Percentiles rank a stretch among this genome's conserved stretches.
These are phyloP conservation scores for Polymixis flavicincta DNA, from an alignment of 2,888 invertebrate species.

Conservation along the genomic window DNA sequence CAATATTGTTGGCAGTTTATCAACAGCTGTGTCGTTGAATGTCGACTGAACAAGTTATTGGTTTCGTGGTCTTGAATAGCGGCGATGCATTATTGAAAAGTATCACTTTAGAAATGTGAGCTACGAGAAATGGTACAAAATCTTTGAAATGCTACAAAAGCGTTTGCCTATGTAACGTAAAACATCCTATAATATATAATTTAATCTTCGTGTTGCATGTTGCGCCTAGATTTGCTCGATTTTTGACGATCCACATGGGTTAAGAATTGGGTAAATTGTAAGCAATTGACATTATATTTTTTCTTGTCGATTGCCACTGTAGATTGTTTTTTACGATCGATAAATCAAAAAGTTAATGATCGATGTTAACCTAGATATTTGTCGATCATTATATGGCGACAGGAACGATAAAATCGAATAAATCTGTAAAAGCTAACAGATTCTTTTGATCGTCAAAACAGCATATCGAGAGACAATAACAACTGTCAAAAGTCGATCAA, in stretches of 20 bases:
- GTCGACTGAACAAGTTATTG: slow-evolving; percentile 35
- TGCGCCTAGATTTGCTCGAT: not conserved
- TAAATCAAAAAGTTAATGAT: not conserved
- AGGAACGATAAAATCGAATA: not conserved
- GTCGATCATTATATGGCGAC: not conserved
- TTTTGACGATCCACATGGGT: not conserved
- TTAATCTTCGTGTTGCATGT: not conserved
- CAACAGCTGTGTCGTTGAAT: slow-evolving; percentile 24
- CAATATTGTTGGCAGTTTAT: slow-evolving; percentile 38
- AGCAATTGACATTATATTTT: not conserved
- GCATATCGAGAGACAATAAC: not conserved
- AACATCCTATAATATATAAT: too few relatives aligned
- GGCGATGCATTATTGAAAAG: slow-evolving; percentile 28
- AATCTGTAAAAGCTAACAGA: not conserved
- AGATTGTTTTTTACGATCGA: not conserved
- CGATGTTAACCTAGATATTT: not conserved
- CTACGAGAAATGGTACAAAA: not conserved
- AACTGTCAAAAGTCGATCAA: not conserved
- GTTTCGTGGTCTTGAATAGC: slow-evolving; percentile 44
- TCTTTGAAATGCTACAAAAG: slow-evolving; percentile 7
- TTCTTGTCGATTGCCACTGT: not conserved
- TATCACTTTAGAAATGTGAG: slow-evolving; percentile 5
- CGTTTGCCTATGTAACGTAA: not conserved
- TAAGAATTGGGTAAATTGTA: not conserved
- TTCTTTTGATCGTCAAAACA: not conserved